Base-by-base conservation (phyloP, 2,797 vertebrate species). In the Mus minutoides region DNA sequence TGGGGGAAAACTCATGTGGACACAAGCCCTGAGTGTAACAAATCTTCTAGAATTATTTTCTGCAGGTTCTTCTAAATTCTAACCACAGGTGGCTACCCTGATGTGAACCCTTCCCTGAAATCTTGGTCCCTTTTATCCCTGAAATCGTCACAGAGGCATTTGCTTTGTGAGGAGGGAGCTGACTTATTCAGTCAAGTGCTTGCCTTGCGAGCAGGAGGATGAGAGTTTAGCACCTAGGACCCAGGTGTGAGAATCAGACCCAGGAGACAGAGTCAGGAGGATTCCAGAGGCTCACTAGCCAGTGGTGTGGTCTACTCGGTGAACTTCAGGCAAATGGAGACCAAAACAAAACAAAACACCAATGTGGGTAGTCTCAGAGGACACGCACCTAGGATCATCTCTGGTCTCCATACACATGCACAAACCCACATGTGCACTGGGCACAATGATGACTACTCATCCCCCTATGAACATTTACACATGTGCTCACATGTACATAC, bases 401-500 rank as follows among this genome's bases (percentile, higher is more conserved):
- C 3, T 86, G 64, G 3, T 3, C 8, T 54, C 22, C 26, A 29
- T 24, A 26, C 52, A 37, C 8, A 37, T n/a, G 24, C 49, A 73
- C 10, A 73, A 19, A 54, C 67, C 24, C 24, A 37, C 7, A 52
- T n/a, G 43, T 52, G 31, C 31, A n/a, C 12, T 24, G 62, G 31
- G 62, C 62, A 69, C 62, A 86, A 52, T n/a, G 29, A 40, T 88
- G 16, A 21, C n/a, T 56, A 22, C 37, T 40, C 16, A 58, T 29
- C 31, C 6, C 10, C 26, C 58, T 11, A 43, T 9, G 11, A 56
- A 40, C n/a, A 88, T 24, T 49, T 49, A 49, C 49, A 49, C 10
- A 49, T 46, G 31, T 6, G 4, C 1, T 37, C 16, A 22, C 2
- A 24, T 6, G 29, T 31, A 0, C 24, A 26, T 9, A 10, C 58